phyloP scores from a whole-genome alignment of 2,888 invertebrate species.

The Amitus sp. region DNA sequence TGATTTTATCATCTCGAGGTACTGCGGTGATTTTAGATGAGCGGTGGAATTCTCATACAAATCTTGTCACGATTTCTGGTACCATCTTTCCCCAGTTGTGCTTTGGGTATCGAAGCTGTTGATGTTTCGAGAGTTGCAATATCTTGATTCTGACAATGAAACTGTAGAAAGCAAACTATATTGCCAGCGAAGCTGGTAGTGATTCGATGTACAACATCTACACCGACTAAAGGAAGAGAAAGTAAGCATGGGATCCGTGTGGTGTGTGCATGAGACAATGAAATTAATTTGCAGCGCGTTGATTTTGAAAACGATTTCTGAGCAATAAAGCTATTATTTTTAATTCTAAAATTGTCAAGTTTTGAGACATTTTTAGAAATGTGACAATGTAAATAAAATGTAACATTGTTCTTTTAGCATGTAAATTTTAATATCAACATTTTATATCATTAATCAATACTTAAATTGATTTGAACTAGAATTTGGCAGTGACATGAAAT shows the following conservation, averaged over 20 bases:
- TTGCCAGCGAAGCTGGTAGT: not conserved
- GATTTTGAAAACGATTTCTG: not conserved
- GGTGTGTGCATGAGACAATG: too few species aligned
- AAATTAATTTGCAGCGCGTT: not conserved
- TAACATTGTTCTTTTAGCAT: too few species aligned
- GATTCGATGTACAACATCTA: not conserved
- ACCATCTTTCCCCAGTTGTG: not conserved
- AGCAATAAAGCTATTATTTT: not conserved
- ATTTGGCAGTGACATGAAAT: too few species aligned
- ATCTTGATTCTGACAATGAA: not conserved
- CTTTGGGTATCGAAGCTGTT: not conserved
- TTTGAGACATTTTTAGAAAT: too few species aligned
- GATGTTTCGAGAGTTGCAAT: not conserved
- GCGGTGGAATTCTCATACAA: not conserved
- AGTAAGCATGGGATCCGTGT: not conserved
- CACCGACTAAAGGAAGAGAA: not conserved
- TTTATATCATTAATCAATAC: too few species aligned
- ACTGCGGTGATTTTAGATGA: not conserved
- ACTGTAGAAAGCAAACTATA: not conserved
- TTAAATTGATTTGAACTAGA: too few species aligned
- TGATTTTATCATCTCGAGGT: constrained; percentile 41
- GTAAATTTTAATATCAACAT: too few species aligned
- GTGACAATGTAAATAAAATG: too few species aligned
- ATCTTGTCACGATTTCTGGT: not conserved
- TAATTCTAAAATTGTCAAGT: not conserved